phyloP scores from a whole-genome alignment of 2,113 vertebrate genomes.

The Jaculus jaculus region DNA sequence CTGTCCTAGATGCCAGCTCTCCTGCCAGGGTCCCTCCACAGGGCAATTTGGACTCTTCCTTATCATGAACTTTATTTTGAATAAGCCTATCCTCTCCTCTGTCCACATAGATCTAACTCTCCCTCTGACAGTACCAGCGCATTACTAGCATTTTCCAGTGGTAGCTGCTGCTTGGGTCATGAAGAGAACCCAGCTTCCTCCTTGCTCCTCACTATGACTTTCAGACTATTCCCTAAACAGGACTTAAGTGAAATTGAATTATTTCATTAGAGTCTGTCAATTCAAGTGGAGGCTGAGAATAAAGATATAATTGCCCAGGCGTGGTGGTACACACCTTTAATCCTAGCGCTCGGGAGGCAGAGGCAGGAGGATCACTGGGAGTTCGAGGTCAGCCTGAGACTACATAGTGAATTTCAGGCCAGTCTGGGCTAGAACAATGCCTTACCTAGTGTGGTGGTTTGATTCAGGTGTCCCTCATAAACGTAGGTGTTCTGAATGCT shows the following conservation, averaged over 20 bases:
- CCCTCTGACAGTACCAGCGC: neutral
- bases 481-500: no score
- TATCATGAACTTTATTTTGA: neutral
- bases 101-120: neutral
- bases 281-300: conserved; percentile 1
- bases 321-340: no score
- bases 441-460: no score
- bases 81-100: neutral
- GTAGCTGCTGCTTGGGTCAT: neutral
- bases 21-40: neutral
- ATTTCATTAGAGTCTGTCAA: conserved; percentile 19
- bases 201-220: neutral
- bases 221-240: neutral
- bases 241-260: neutral
- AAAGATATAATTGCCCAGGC: conserved; percentile 19
- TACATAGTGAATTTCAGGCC: no score
- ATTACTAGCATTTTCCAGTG: neutral
- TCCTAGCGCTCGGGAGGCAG: no score
- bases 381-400: no score
- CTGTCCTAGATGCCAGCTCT: neutral
- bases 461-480: no score
- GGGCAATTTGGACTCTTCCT: neutral
- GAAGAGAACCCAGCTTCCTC: neutral
- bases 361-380: no score
- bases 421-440: no score